Conservation (phyloP, 2,113 vertebrate species). For the Pseudorectes ferrugineus region DNA sequence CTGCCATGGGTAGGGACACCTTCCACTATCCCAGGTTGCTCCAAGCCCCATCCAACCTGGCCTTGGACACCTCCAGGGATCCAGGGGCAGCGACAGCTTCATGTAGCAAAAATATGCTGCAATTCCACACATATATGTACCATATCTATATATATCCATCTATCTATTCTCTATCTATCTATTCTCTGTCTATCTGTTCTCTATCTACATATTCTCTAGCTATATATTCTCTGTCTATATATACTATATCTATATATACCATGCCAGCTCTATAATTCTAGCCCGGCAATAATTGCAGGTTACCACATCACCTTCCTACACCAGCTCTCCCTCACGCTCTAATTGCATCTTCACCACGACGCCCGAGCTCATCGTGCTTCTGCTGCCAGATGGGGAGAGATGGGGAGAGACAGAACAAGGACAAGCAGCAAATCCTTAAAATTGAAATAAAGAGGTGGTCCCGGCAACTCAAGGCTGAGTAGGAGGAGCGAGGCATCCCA, state of each 20-base stretch:
- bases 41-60: accelerated
- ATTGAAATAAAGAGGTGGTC: not conserved
- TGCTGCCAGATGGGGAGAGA: not conserved
- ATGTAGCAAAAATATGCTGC: accelerated
- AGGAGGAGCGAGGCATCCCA: not conserved
- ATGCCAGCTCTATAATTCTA: not conserved
- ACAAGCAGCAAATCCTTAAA: not conserved
- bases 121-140: not conserved
- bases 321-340: not conserved
- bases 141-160: not conserved
- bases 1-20: not conserved
- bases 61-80: not conserved
- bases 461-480: not conserved
- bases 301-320: not conserved
- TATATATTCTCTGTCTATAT: not conserved
- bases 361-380: not conserved
- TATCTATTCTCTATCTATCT: not conserved
- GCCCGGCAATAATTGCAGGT: not conserved
- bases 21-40: accelerated
- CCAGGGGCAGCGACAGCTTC: not conserved
- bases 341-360: not conserved
- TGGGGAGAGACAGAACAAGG: not conserved
- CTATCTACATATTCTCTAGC: not conserved
- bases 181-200: not conserved
- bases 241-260: not conserved